phyloP scores from a whole-genome alignment of 1,140 invertebrate genomes.

The Venustaconcha ellipsiformis region DNA sequence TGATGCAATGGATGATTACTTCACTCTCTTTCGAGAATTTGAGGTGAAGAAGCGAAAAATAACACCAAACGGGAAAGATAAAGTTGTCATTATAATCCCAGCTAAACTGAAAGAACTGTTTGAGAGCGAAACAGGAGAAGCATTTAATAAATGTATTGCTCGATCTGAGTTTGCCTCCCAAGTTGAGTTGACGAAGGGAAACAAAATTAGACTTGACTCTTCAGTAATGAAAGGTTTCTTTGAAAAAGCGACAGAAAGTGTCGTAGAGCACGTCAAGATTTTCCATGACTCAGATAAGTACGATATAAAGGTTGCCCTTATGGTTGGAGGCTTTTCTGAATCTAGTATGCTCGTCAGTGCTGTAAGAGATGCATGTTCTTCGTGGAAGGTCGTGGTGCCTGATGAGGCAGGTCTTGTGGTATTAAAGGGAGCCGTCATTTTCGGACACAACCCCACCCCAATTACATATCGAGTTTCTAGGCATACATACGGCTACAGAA shows the following conservation, averaged over 20 bases:
- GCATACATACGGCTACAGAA: slow-evolving; percentile 1
- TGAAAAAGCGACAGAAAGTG: background rate
- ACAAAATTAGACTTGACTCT: background rate
- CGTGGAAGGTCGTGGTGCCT: slow-evolving; percentile 1
- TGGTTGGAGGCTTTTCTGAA: slow-evolving; percentile 9
- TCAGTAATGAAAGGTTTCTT: background rate
- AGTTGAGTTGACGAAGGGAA: no score
- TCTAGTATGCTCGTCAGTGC: background rate
- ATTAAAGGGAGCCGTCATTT: slow-evolving; percentile 11
- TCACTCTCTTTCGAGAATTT: background rate
- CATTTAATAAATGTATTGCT: background rate
- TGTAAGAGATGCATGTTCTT: background rate
- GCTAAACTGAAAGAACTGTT: background rate
- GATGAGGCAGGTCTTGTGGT: slow-evolving; percentile 4
- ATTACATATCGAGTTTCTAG: background rate
- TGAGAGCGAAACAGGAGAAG: background rate
- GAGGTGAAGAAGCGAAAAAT: slow-evolving; percentile 1
- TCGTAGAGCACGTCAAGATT: background rate
- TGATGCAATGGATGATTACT: background rate
- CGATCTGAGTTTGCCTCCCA: background rate
- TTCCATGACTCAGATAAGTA: background rate
- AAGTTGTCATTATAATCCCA: background rate
- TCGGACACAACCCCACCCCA: background rate
- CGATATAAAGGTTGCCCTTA: background rate
- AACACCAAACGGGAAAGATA: background rate